Evolutionary conservation across 2,888 invertebrate genomes (phyloP), one percentile per base, ranked within the genome.

Genomic region (Micropterix aruncella): DNA sequence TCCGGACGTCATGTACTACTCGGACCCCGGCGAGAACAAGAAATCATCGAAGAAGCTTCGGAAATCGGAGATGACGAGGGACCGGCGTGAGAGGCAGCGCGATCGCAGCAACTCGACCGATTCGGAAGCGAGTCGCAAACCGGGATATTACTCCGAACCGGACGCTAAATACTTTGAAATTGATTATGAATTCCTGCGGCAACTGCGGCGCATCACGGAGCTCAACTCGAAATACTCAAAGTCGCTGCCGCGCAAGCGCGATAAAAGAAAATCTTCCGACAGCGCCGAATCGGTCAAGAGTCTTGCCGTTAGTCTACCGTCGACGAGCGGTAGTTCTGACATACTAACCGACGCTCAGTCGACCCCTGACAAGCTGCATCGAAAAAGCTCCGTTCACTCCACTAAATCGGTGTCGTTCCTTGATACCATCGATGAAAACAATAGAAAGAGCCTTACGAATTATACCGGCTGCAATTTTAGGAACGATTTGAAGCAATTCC

Each of bases 391-490:
- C n/a, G 53, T 63, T 19, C 70, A 70, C 49, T 70, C 70, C 37
- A 65, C 61, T 39, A 71, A 71, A 51, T 71, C 71, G 1, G 71
- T 70, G 3, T 70, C 70, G 38, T 71, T 71, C 46, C 55, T 70
- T 5, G 69, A 68, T 49, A 69, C 69, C 48, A 63, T 63, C 48
- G 62, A 60, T 52, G 68, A 67, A 12, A 66, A 63, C 43, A 60
- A 66, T 42, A 65, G 65, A 40, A 69, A 69, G 48, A 70, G 69
- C 50, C 64, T 70, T 2, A 38, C 46, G 18, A 70, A 71, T 42
- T 71, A 71, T 47, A 70, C 71, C 12, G 70, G 70, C 3, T 70
- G 66, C 50, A 71, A 70, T 52, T 71, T 71, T 54, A 71, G 70
- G 3, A 70, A 71, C 48, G 71, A 71, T 51, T 52, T 71, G 48